phyloP scores from a whole-genome alignment of 2,113 vertebrate genomes.

The Desmodus rotundus region DNA sequence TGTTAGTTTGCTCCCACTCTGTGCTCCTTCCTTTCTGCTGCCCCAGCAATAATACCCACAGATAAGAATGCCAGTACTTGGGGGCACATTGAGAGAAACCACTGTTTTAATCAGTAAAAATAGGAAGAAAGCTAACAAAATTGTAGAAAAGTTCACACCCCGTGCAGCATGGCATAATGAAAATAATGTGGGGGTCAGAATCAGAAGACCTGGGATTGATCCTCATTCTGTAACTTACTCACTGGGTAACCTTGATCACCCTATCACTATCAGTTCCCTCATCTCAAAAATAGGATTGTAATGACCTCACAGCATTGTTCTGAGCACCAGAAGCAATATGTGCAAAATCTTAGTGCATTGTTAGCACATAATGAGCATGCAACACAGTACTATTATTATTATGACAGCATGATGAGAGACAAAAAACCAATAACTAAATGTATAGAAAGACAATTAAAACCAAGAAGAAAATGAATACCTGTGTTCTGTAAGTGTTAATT shows the following conservation, averaged over 20 bases:
- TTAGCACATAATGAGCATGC: neutral
- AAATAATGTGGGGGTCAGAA: neutral
- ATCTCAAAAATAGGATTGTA: constrained; percentile 27
- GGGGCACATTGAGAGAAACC: neutral
- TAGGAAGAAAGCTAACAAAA: neutral
- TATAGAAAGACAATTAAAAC: neutral
- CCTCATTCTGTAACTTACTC: neutral
- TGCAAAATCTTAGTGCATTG: constrained; percentile 39
- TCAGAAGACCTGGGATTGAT: neutral
- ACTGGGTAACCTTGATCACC: neutral
- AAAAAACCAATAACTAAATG: neutral
- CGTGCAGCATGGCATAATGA: neutral
- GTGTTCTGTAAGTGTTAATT: neutral
- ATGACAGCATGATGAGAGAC: neutral
- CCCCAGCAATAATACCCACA: neutral
- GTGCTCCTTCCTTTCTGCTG: neutral
- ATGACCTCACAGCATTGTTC: constrained; percentile 1
- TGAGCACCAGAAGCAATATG: neutral
- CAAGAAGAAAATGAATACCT: neutral
- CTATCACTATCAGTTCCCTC: neutral
- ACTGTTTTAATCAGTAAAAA: neutral
- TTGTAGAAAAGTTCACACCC: neutral
- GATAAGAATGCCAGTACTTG: neutral
- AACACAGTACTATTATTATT: constrained; percentile 34
- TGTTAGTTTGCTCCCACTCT: neutral